Evolutionary conservation across 2,888 invertebrate species (phyloP).

Genomic region (Girardia tigrina): DNA sequence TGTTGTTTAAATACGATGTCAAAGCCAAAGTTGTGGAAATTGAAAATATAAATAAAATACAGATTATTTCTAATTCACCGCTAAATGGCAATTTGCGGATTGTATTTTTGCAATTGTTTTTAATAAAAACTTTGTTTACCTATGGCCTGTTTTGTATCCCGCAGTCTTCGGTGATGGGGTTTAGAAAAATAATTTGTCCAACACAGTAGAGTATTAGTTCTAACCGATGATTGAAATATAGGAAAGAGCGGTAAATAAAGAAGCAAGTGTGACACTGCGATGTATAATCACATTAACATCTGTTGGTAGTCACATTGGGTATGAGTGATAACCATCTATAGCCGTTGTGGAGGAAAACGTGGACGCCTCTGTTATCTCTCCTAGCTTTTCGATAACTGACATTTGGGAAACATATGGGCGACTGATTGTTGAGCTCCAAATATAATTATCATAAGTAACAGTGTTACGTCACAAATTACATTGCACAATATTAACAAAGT

Average conservation of each 20-base stretch:
- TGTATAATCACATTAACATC: background rate
- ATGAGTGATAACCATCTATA: background rate
- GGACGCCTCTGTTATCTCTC: background rate
- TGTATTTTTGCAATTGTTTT: conserved; percentile 18
- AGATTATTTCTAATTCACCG: background rate
- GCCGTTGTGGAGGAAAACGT: background rate
- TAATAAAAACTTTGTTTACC: conserved; percentile 10
- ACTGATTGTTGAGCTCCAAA: background rate
- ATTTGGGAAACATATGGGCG: background rate
- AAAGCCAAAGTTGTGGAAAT: background rate
- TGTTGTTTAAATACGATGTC: conserved; percentile 19
- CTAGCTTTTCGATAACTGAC: background rate
- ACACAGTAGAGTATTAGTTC: background rate
- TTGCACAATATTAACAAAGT: background rate
- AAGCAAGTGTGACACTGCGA: conserved; percentile 11
- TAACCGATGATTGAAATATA: background rate
- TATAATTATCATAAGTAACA: background rate
- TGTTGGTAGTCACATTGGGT: conserved; percentile 10
- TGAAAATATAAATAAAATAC: conserved; percentile 5
- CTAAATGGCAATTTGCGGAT: conserved; percentile 16
- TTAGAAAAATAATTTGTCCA: conserved; percentile 20
- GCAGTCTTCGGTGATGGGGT: conserved; percentile 6
- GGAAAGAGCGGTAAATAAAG: conserved; percentile 6
- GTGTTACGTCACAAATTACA: background rate
- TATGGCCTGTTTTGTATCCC: conserved; percentile 21